phyloP scores from a whole-genome alignment of 2,888 invertebrate species.

The Athalia cordata region DNA sequence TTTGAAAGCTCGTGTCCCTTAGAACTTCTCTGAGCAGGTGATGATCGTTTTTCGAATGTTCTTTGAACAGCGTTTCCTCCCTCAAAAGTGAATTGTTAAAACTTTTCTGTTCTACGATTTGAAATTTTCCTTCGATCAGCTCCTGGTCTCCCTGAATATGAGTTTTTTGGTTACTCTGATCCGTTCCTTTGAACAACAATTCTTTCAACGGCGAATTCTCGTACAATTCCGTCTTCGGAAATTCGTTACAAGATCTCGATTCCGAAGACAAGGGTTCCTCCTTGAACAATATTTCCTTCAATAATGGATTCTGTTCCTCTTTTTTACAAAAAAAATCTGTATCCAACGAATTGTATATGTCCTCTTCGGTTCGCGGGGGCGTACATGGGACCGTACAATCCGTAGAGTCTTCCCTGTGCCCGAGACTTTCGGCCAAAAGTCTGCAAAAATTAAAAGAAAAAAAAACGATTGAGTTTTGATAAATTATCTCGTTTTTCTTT shows the following conservation, averaged over 20 bases:
- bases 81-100: slow-evolving; percentile 52
- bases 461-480: neutral
- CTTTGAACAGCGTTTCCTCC: slow-evolving; percentile 63
- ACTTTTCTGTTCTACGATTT: slow-evolving; percentile 33
- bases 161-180: slow-evolving; percentile 24
- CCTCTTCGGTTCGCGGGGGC: slow-evolving; percentile 70
- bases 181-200: slow-evolving; percentile 62
- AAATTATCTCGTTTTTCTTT: too few species aligned
- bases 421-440: slow-evolving; percentile 69
- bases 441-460: slow-evolving; percentile 52
- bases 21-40: slow-evolving; percentile 87
- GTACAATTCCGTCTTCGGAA: slow-evolving; percentile 77
- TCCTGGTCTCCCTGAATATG: slow-evolving; percentile 49
- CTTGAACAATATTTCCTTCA: slow-evolving; percentile 70
- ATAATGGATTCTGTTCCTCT: slow-evolving; percentile 63
- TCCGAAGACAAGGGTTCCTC: slow-evolving; percentile 63
- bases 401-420: slow-evolving; percentile 70
- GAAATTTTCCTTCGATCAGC: neutral
- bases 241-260: slow-evolving; percentile 26
- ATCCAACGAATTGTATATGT: slow-evolving; percentile 70
- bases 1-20: slow-evolving; percentile 90
- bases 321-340: slow-evolving; percentile 70
- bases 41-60: slow-evolving; percentile 76
- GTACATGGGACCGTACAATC: slow-evolving; percentile 72
- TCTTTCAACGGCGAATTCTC: slow-evolving; percentile 66